These are phyloP conservation scores for Smithornis capensis DNA, from an alignment of 2,113 vertebrate species.

Conservation along the genomic window DNA sequence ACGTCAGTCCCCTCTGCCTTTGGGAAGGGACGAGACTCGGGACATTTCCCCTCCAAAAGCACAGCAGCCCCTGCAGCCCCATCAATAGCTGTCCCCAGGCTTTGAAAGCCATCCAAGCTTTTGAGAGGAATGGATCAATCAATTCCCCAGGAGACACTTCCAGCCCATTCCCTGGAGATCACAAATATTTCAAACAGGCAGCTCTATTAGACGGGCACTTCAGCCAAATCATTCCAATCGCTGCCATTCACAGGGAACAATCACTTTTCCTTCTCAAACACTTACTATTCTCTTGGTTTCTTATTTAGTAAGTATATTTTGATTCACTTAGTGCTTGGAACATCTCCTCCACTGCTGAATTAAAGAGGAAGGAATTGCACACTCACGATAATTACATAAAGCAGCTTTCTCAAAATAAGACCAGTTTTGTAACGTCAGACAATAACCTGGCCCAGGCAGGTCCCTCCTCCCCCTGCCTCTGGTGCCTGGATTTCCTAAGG, in stretches of 20 bases:
- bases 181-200: constrained; percentile 10
- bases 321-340: constrained; percentile 7
- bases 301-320: constrained; percentile 29
- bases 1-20: neutral
- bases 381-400: neutral
- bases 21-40: neutral
- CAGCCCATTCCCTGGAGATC: neutral
- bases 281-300: neutral
- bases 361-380: neutral
- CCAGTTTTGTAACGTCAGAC: neutral
- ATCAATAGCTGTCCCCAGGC: neutral
- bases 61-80: neutral
- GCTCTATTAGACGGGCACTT: constrained; percentile 9
- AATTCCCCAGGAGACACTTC: neutral
- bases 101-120: neutral
- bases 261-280: neutral
- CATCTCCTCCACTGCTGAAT: neutral
- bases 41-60: neutral
- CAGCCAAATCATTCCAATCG: constrained; percentile 12
- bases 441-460: neutral
- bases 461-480: neutral
- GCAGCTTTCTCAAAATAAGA: neutral
- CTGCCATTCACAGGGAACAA: constrained; percentile 10
- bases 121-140: constrained; percentile 27
- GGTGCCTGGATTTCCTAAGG: neutral